A percentile compares a stretch with the other conserved stretches of the same genome.
phyloP scores from a whole-genome alignment of 2,797 vertebrate species.

The Galago senegalensis region DNA sequence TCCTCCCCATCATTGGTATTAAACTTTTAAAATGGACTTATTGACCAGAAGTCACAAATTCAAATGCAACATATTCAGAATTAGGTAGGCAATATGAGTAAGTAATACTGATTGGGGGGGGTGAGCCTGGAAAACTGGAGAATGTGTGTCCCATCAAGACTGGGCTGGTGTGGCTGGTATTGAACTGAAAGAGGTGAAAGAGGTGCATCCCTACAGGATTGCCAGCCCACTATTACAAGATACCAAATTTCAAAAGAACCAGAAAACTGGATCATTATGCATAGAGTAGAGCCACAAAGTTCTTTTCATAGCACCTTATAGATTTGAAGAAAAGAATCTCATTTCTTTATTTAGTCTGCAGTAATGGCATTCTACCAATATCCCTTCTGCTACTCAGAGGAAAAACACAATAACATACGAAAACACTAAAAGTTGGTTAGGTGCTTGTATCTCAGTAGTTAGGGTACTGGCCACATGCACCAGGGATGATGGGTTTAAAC shows the following conservation, averaged over 20 bases:
- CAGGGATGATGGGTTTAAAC: too few relatives aligned
- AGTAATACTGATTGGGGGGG: not conserved
- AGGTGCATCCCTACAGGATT: not conserved
- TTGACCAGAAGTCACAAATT: not conserved
- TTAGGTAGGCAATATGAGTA: not conserved
- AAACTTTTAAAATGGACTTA: not conserved
- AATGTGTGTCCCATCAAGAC: not conserved
- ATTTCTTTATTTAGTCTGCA: slow-evolving; percentile 36
- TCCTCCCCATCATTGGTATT: not conserved
- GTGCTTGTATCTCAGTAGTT: too few relatives aligned
- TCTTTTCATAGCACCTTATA: slow-evolving; percentile 4
- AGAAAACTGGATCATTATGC: slow-evolving; percentile 30
- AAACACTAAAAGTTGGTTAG: not conserved
- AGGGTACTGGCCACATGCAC: too few relatives aligned
- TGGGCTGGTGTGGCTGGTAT: not conserved
- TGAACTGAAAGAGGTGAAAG: not conserved
- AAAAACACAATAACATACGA: not conserved
- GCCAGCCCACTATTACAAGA: not conserved
- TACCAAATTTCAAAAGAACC: not conserved
- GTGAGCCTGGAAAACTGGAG: not conserved
- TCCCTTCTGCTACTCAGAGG: not conserved
- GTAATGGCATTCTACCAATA: not conserved
- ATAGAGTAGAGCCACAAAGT: not conserved
- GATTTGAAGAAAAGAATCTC: not conserved
- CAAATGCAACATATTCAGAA: not conserved